These are phyloP conservation scores for Megaceryle alcyon DNA, from an alignment of 2,797 vertebrate species.

Conservation along the genomic window DNA sequence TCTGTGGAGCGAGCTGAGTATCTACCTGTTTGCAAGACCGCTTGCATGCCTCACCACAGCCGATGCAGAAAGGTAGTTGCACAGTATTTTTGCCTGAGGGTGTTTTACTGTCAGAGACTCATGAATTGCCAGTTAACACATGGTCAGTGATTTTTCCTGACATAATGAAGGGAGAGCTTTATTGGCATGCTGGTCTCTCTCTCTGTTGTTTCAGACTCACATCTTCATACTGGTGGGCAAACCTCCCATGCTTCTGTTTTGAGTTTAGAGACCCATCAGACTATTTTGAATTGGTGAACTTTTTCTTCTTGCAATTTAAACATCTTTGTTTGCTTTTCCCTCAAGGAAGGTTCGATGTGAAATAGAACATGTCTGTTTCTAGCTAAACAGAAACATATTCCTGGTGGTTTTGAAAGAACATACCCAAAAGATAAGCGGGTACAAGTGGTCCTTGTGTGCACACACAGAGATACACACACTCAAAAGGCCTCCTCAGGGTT, in stretches of 20 bases:
- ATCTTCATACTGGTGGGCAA: not conserved
- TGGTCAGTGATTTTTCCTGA: not conserved
- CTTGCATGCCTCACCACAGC: not conserved
- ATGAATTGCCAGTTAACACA: not conserved
- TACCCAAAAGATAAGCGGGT: not conserved
- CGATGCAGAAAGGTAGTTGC: not conserved
- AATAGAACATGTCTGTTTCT: conserved; percentile 4
- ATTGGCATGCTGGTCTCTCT: not conserved
- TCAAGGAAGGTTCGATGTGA: conserved; percentile 20
- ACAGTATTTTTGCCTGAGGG: not conserved
- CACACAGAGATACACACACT: not conserved
- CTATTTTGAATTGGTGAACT: conserved; percentile 17
- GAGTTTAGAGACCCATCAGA: conserved; percentile 33
- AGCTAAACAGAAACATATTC: conserved; percentile 34
- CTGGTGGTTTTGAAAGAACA: not conserved
- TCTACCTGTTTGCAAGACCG: not conserved
- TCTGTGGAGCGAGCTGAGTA: not conserved
- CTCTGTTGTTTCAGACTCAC: not conserved
- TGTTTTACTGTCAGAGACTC: not conserved
- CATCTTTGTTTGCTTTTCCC: conserved; percentile 11
- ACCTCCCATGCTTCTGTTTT: conserved; percentile 47
- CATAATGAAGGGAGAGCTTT: not conserved
- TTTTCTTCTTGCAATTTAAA: conserved; percentile 38
- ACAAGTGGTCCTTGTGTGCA: not conserved
- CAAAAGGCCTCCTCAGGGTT: not conserved